phyloP scores from a whole-genome alignment of 1,140 invertebrate genomes.

The Streblospio benedicti region DNA sequence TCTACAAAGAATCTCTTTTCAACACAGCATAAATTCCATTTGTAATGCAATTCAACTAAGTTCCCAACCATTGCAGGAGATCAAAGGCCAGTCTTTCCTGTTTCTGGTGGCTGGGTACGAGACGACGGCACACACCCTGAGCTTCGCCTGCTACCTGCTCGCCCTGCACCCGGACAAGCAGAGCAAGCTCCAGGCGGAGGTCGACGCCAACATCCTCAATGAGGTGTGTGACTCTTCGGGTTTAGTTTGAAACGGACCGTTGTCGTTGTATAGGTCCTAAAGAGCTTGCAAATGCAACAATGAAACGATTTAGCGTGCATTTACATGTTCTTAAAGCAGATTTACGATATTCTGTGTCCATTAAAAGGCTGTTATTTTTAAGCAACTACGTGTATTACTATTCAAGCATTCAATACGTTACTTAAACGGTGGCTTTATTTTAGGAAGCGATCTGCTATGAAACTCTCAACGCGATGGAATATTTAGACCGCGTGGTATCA shows the following conservation, averaged over 20 bases:
- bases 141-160: slow-evolving; percentile 51
- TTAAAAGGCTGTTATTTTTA: not conserved
- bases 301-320: not conserved
- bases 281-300: not conserved
- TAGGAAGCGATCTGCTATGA: slow-evolving; percentile 34
- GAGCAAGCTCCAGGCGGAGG: slow-evolving; percentile 49
- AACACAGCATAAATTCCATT: no score
- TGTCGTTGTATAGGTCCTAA: not conserved
- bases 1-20: no score
- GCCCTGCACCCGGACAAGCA: slow-evolving; percentile 53
- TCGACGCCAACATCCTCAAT: slow-evolving; percentile 25
- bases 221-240: not conserved
- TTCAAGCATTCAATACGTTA: not conserved
- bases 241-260: not conserved
- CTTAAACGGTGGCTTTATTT: slow-evolving; percentile 1
- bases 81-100: slow-evolving; percentile 56
- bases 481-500: slow-evolving; percentile 40
- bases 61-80: no score
- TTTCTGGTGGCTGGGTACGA: slow-evolving; percentile 60
- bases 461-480: slow-evolving; percentile 31
- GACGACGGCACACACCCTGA: slow-evolving; percentile 51
- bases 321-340: not conserved
- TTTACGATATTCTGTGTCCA: not conserved
- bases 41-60: no score
- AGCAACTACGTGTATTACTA: not conserved